phyloP scores from a whole-genome alignment of 2,797 vertebrate genomes.

The Knipowitschia caucasica region DNA sequence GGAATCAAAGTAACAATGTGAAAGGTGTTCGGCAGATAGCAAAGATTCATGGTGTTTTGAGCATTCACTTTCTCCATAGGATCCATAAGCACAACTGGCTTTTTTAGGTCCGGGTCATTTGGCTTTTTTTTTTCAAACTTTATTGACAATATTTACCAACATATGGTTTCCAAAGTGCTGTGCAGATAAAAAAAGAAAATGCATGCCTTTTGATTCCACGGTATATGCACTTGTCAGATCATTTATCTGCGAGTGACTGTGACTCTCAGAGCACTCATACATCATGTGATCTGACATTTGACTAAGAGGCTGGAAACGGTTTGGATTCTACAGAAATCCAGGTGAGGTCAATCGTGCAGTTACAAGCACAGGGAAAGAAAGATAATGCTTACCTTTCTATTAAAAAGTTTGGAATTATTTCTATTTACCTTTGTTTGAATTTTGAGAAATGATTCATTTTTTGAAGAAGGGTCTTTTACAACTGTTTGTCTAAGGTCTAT shows the following conservation, averaged over 20 bases:
- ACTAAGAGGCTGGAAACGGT: constrained; percentile 20
- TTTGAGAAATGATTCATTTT: no score
- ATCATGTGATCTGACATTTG: constrained; percentile 41
- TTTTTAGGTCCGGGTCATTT: no score
- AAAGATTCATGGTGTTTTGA: background rate
- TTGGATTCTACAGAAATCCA: constrained; percentile 20
- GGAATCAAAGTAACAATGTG: constrained; percentile 26
- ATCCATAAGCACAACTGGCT: constrained; percentile 63
- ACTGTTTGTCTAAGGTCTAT: no score
- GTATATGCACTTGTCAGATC: constrained; percentile 46
- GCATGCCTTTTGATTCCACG: constrained; percentile 54
- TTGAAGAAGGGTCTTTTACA: no score
- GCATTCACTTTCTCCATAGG: constrained; percentile 14
- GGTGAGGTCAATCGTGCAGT: constrained; percentile 4
- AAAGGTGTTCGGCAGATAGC: constrained; percentile 56
- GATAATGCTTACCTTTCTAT: background rate
- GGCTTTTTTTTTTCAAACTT: no score
- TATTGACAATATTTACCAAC: no score
- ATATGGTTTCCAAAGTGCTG: constrained; percentile 48
- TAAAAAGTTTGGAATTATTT: background rate
- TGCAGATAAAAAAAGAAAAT: no score
- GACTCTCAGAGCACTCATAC: constrained; percentile 34
- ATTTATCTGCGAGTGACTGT: constrained; percentile 49
- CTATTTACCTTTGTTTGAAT: background rate
- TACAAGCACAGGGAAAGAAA: background rate